Evolutionary conservation across 2,888 invertebrate genomes (phyloP).

Genomic region (Phengaris alcon): DNA sequence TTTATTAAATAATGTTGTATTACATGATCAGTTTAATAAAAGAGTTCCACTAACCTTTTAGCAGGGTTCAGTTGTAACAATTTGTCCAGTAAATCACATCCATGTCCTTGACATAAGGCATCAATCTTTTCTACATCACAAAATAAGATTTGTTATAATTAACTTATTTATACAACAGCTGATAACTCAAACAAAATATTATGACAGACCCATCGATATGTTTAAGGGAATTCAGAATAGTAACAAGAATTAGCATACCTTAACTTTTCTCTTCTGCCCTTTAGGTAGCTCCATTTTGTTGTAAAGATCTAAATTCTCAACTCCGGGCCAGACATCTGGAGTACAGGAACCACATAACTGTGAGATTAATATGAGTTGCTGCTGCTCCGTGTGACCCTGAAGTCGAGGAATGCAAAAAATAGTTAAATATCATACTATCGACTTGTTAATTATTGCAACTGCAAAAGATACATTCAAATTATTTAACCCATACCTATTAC

Average conservation of each 20-base stretch:
- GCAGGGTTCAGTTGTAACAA: conserved; percentile 94
- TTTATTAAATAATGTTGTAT: no score
- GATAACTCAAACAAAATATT: no score
- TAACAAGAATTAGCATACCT: conserved; percentile 45
- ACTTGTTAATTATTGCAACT: background rate
- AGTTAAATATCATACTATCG: background rate
- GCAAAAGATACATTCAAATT: no score
- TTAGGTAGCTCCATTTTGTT: conserved; percentile 92
- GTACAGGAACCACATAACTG: conserved; percentile 98
- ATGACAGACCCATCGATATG: background rate
- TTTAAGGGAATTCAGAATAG: background rate
- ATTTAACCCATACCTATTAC: no score
- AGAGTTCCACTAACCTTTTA: conserved; percentile 73
- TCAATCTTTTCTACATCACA: conserved; percentile 83
- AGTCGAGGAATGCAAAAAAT: background rate
- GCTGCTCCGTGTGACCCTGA: conserved; percentile 95
- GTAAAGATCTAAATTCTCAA: conserved; percentile 92
- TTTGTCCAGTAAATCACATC: conserved; percentile 95
- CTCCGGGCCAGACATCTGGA: conserved; percentile 95
- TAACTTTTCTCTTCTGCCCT: conserved; percentile 90
- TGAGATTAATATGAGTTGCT: conserved; percentile 95
- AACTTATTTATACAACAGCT: no score
- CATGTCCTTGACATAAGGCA: conserved; percentile 95
- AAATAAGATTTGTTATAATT: background rate
- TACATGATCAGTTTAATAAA: no score